A percentile compares a stretch with the other conserved stretches of the same genome.
phyloP scores from a whole-genome alignment of 2,888 invertebrate genomes.

The Ophioninae sp. region DNA sequence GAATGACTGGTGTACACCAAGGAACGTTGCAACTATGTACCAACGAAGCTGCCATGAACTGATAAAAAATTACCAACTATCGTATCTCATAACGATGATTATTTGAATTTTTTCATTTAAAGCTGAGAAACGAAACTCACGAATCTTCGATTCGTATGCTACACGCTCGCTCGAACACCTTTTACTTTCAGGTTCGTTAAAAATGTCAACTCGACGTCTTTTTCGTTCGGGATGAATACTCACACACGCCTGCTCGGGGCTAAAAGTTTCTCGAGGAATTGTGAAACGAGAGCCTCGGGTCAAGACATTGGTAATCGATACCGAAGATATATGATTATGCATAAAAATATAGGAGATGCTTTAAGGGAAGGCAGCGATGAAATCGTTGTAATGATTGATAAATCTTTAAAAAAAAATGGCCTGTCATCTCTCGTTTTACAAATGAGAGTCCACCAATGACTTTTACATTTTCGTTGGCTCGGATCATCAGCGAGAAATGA shows the following conservation, averaged over 20 bases:
- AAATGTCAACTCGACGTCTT: constrained; percentile 56
- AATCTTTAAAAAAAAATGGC: constrained; percentile 7
- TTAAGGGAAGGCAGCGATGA: constrained; percentile 13
- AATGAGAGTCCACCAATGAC: background rate
- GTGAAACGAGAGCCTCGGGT: constrained; percentile 58
- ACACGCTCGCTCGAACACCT: constrained; percentile 23
- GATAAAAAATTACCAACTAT: constrained; percentile 13
- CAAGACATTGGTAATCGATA: constrained; percentile 43
- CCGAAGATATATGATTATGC: background rate
- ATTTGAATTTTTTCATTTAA: constrained; percentile 28
- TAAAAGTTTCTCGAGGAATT: constrained; percentile 61
- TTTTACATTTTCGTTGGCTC: background rate
- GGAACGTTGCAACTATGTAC: background rate
- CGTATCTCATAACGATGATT: constrained; percentile 16
- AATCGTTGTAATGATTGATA: constrained; percentile 16
- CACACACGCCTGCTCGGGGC: constrained; percentile 49
- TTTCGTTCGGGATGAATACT: constrained; percentile 37
- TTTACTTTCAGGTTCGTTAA: constrained; percentile 59
- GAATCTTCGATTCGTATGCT: constrained; percentile 26
- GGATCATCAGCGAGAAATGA: background rate
- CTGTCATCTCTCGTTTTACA: constrained; percentile 1
- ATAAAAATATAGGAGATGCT: constrained; percentile 1
- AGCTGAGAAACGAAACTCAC: constrained; percentile 30
- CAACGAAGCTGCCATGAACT: background rate
- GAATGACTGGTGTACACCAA: constrained; percentile 14